Base-by-base conservation (phyloP, 2,113 vertebrate genomes). In the Varanus komodoensis region DNA sequence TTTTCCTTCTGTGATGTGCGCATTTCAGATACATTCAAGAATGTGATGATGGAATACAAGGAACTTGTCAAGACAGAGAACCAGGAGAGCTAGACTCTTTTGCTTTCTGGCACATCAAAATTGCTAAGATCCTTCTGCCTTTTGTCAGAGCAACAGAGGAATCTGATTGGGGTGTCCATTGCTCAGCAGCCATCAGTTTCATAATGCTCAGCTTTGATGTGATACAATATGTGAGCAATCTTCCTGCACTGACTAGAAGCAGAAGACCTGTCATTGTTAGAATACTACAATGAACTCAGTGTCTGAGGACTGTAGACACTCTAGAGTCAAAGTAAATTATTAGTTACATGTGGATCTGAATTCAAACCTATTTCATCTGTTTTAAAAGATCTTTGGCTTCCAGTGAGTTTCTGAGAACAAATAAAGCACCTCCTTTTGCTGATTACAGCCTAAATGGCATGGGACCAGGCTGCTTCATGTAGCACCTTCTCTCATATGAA, bases 11-110 rank as follows among this genome's bases (percentile, higher is more conserved):
- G 29, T 50, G 15, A 29, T 84, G n/a, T n/a, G 71, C 34, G 34
- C 61, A 68, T 67, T 38, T 84, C 61, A 84, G 23, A 84, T 71
- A 84, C 48, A 84, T 21, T 69, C 25, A 84, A 84, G 67, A 84
- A 71, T 71, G 44, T 52, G 44, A 71, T 84, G 38, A 19, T 9
- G 7, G 67, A 50, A 50, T 50, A 50, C 6, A 71, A 69, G 71
- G 38, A 84, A 84, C 44, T 32, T 44, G 67, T 84, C 44, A 84
- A 84, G 68, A 32, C 44, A 71, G 44, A 50, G 67, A 71, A 71
- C 15, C 17, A 84, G 4, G 67, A 50, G 19, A 69, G 48, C 23
- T 48, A 68, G 4, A 69, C 32, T 69, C 38, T 68, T 82, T 71
- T 68, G 67, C 17, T 77, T 4, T 44, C 34, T 77, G 74, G 74